A percentile compares a stretch with the other conserved stretches of the same genome.
Evolutionary conservation across 2,113 vertebrate genomes (phyloP).

Genomic region (Mixornis gularis): DNA sequence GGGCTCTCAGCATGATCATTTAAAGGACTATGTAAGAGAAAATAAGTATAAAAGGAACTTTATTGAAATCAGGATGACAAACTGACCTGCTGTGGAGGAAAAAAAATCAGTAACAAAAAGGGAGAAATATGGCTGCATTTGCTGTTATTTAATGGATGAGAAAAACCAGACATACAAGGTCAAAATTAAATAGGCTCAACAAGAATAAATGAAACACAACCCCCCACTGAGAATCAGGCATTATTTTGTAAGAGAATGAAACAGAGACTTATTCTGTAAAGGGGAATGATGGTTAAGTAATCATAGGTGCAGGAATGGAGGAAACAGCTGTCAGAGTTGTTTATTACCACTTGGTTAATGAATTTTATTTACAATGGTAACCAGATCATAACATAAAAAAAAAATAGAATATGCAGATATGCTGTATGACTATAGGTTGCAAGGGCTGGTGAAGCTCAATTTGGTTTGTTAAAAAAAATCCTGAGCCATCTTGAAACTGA

Average conservation of each 20-base stretch:
- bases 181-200: not conserved
- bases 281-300: not conserved
- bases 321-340: not conserved
- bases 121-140: not conserved
- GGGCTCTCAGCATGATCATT: not conserved
- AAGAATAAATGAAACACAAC: not conserved
- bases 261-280: not conserved
- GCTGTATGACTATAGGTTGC: not conserved
- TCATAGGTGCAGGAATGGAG: not conserved
- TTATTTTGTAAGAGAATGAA: not conserved
- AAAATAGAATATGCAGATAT: not conserved
- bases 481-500: not conserved
- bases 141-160: not conserved
- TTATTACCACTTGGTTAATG: not conserved
- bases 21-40: not conserved
- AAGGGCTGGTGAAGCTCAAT: not conserved
- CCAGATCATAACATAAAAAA: not conserved
- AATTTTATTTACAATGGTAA: not conserved
- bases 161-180: not conserved
- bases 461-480: not conserved
- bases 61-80: not conserved
- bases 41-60: not conserved
- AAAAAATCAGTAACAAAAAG: not conserved
- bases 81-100: not conserved
- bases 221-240: rapidly evolving